Base-by-base conservation (phyloP, 2,888 invertebrate genomes). In the Ectobius pallidus region DNA sequence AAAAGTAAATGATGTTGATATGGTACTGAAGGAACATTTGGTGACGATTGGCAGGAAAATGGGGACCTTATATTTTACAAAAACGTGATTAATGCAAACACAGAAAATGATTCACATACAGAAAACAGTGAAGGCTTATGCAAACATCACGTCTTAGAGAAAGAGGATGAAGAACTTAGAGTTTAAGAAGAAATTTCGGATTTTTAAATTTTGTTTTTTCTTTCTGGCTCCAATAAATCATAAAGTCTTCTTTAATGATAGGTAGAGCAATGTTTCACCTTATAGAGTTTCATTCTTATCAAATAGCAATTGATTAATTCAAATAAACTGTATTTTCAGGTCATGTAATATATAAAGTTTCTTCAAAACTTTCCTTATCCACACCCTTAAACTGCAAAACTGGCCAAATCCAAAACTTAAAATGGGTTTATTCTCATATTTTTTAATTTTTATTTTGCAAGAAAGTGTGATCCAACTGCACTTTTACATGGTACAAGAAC, bases 321-420 rank as follows among this genome's bases (percentile, higher is more conserved):
- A 49, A 49, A 49, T 49, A 49, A 49, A 49, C n/a, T 49, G 49
- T 49, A n/a, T n/a, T 18, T 49, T 49, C 49, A 49, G 11, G n/a
- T 49, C 18, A 49, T 49, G n/a, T n/a, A 49, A 49, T 49, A 6
- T 14, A n/a, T n/a, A 14, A 14, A 49, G 11, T 49, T 49, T 49
- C n/a, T 49, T n/a, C 49, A 49, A n/a, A n/a, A n/a, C 49, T n/a
- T 49, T 7, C 7, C 49, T 49, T 49, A 49, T n/a, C 49, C 49
- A n/a, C n/a, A 49, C n/a, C 18, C 7, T 49, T 49, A 49, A 49
- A 49, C n/a, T 7, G n/a, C n/a, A 49, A n/a, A 49, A 49, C 7
- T 49, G 7, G 11, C n/a, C n/a, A 14, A 14, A 49, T n/a, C n/a
- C 49, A 49, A 49, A 49, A 49, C 7, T 11, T 49, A 49, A n/a